Conservation (phyloP, 2,113 vertebrate species). For the Mesocricetus auratus region DNA sequence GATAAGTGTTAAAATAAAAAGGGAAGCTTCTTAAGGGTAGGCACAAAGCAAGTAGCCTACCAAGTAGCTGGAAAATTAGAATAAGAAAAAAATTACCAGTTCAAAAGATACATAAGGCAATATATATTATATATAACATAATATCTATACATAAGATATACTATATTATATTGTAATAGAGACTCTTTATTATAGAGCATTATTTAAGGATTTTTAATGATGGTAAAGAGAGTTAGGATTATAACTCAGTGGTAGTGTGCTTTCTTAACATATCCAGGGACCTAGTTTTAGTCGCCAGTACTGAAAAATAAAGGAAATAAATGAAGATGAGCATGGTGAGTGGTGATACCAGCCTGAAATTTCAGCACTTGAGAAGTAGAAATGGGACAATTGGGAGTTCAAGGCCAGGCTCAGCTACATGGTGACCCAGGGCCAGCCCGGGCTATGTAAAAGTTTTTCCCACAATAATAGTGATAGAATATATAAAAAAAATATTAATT, state of each 20-base stretch:
- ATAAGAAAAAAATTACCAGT: neutral
- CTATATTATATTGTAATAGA: neutral
- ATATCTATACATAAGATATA: neutral
- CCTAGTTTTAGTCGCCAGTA: neutral
- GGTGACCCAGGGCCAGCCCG: neutral
- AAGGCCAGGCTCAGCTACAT: neutral
- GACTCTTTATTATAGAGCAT: neutral
- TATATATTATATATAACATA: neutral
- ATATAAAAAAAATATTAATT: slow-evolving; percentile 19
- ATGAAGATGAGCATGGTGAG: neutral
- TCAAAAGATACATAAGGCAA: neutral
- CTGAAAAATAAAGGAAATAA: neutral
- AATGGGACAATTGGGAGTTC: neutral
- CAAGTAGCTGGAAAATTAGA: neutral
- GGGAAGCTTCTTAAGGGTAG: neutral
- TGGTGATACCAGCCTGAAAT: neutral
- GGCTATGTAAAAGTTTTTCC: neutral
- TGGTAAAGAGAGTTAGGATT: neutral
- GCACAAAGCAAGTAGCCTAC: neutral
- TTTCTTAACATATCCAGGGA: neutral
- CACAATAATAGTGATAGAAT: neutral
- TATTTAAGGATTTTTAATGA: neutral
- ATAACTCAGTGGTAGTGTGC: neutral
- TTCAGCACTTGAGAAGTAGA: neutral
- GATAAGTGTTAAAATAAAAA: neutral